These are phyloP conservation scores for Bambusicola thoracicus DNA, from an alignment of 2,113 vertebrate species.

Conservation along the genomic window DNA sequence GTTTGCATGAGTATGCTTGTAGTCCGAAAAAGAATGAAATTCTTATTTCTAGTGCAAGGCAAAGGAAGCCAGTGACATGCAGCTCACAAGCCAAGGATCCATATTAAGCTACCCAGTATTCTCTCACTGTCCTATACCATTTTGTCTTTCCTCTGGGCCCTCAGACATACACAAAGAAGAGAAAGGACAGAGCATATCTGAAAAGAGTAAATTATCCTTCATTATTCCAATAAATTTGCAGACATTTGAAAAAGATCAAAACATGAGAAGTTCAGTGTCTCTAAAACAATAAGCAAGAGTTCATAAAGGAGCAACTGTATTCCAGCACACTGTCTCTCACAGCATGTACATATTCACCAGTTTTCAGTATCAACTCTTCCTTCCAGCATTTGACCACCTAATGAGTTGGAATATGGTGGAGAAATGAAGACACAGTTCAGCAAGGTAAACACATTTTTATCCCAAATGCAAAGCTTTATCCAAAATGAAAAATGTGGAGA, in stretches of 20 bases:
- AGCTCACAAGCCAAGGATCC: not conserved
- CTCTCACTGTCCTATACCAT: not conserved
- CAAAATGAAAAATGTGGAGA: not conserved
- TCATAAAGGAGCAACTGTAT: not conserved
- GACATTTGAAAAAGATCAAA: not conserved
- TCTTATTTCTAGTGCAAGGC: not conserved
- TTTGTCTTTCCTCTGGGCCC: not conserved
- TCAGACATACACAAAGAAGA: not conserved
- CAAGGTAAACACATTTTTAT: not conserved
- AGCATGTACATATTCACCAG: not conserved
- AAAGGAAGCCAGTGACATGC: not conserved
- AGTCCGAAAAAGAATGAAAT: not conserved
- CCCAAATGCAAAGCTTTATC: not conserved
- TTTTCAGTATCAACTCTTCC: not conserved
- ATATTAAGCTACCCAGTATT: not conserved
- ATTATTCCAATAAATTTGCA: not conserved
- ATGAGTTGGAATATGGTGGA: not conserved
- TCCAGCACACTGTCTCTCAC: not conserved
- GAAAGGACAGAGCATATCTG: not conserved
- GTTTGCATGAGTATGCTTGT: not conserved
- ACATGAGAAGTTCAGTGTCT: not conserved
- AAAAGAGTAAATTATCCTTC: not conserved
- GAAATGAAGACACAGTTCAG: rapidly evolving
- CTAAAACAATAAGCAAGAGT: not conserved
- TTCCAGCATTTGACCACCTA: not conserved